These are phyloP conservation scores for Phocides pigmalion DNA, from an alignment of 1,140 invertebrate species.

Conservation along the genomic window DNA sequence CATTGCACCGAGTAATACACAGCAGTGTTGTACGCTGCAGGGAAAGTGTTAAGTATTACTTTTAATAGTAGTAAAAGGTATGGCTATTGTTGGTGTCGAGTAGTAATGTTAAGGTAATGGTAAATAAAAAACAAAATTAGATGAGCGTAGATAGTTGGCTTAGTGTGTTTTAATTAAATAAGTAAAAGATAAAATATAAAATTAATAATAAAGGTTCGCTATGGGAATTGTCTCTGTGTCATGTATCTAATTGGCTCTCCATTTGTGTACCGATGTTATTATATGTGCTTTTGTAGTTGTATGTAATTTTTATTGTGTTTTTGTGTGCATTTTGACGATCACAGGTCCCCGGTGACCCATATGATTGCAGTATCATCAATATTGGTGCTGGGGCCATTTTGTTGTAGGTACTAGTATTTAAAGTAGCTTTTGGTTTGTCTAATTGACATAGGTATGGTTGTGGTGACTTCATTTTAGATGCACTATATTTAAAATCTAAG, in stretches of 20 bases:
- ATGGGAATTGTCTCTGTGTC: neutral
- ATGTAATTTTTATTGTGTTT: slow-evolving; percentile 15
- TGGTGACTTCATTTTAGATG: neutral
- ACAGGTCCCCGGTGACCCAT: slow-evolving; percentile 5
- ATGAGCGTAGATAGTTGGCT: no score
- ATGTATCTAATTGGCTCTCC: neutral
- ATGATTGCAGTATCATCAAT: slow-evolving; percentile 15
- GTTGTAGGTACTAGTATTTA: slow-evolving; percentile 7
- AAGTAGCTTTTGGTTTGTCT: neutral
- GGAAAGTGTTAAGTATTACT: no score
- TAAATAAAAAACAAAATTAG: no score
- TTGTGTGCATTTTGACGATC: slow-evolving; percentile 17
- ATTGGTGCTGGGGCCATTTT: slow-evolving; percentile 10
- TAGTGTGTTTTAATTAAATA: no score
- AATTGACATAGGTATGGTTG: slow-evolving; percentile 6
- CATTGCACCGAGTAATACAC: no score
- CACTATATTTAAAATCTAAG: no score
- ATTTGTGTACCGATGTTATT: neutral
- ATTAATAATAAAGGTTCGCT: no score
- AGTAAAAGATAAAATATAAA: no score
- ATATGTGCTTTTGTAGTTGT: slow-evolving; percentile 8
- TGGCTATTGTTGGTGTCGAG: no score
- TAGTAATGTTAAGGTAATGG: no score
- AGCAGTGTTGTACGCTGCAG: no score
- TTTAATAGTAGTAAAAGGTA: no score